phyloP scores from a whole-genome alignment of 1,140 invertebrate species.

The Monochamus saltuarius region DNA sequence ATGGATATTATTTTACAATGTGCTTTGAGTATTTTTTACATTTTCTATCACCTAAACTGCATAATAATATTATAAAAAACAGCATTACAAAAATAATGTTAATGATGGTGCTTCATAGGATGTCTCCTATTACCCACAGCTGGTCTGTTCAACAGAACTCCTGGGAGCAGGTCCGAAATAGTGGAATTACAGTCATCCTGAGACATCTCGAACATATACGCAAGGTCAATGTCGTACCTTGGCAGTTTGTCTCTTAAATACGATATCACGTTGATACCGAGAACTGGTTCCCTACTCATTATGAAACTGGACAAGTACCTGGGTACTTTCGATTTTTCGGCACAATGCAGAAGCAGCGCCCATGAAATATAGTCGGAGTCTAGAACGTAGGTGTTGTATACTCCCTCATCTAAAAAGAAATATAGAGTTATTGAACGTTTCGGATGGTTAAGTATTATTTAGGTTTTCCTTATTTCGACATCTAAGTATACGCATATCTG shows the following conservation, averaged over 20 bases:
- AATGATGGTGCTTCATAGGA: conserved; percentile 46
- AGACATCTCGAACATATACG: conserved; percentile 78
- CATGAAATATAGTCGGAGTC: conserved; percentile 81
- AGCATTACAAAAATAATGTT: no score
- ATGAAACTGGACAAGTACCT: conserved; percentile 83
- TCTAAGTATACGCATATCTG: no score
- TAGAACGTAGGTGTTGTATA: conserved; percentile 84
- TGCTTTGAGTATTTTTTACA: no score
- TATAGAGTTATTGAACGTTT: background rate
- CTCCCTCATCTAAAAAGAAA: conserved; percentile 72
- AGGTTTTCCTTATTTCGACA: no score
- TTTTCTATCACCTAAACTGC: no score
- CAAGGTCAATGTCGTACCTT: conserved; percentile 75
- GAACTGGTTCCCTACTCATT: conserved; percentile 64
- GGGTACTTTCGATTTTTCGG: conserved; percentile 75
- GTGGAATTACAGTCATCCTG: conserved; percentile 63
- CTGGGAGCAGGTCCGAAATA: conserved; percentile 35
- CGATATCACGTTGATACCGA: conserved; percentile 62
- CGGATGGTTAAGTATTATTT: no score
- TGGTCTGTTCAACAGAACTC: conserved; percentile 35
- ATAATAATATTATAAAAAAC: no score
- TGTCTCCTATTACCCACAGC: conserved; percentile 35
- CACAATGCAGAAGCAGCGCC: conserved; percentile 80
- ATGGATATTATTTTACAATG: no score
- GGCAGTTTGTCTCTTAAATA: conserved; percentile 62